phyloP scores from a whole-genome alignment of 1,140 invertebrate genomes.

The Helicoverpa armigera region DNA sequence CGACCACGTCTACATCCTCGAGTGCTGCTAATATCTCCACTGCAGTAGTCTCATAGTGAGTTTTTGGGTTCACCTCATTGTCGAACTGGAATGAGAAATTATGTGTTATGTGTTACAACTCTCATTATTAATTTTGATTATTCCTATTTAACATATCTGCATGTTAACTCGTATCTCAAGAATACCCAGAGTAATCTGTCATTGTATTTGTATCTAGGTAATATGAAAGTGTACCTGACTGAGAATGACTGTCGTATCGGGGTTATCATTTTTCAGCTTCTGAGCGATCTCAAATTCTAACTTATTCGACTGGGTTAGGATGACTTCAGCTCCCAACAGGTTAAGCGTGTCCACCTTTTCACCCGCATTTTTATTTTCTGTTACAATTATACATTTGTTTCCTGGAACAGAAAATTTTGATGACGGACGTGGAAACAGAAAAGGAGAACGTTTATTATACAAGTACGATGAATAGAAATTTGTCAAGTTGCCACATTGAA shows the following conservation, averaged over 20 bases:
- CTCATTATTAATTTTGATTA: too few relatives aligned
- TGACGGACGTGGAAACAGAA: too few relatives aligned
- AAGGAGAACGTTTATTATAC: too few relatives aligned
- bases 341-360: constrained; percentile 96
- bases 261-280: constrained; percentile 92
- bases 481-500: too few relatives aligned
- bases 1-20: constrained; percentile 92
- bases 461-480: too few relatives aligned
- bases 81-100: constrained; percentile 89
- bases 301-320: constrained; percentile 96
- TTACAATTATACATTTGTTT: constrained; percentile 98
- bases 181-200: too few relatives aligned
- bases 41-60: constrained; percentile 95
- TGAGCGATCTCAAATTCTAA: constrained; percentile 95
- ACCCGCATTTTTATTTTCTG: constrained; percentile 99
- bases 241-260: constrained; percentile 92
- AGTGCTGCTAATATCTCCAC: constrained; percentile 93
- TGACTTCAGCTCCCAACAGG: constrained; percentile 97
- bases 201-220: too few relatives aligned
- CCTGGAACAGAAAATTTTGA: constrained; percentile 74
- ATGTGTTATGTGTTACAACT: not conserved
- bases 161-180: too few relatives aligned
- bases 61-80: constrained; percentile 94
- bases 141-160: too few relatives aligned
- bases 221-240: constrained; percentile 91